Base-by-base conservation (phyloP, 2,888 invertebrate genomes). In the Drosophila phalerata region DNA sequence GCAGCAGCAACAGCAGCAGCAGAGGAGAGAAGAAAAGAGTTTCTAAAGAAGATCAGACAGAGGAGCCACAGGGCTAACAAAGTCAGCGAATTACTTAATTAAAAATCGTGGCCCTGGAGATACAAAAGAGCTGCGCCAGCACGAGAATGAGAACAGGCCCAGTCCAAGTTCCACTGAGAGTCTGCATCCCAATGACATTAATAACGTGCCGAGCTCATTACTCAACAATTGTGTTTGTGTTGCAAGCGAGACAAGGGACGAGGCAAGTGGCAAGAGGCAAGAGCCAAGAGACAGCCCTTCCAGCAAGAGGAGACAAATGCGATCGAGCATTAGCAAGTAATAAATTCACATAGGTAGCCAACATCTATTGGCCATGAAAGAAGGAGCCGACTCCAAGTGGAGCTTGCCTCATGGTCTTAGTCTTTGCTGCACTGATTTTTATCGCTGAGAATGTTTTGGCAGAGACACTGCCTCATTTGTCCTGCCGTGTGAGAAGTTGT, bases 81-180 rank as follows among this genome's bases (percentile, higher is more conserved):
- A 83, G 81, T 81, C 87, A 81, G 80, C 83, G 83, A 90, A 91
- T 91, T 91, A 89, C 91, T 91, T 91, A 91, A 91, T 91, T 91
- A 91, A 91, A 91, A 90, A 88, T 79, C 85, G 82, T 91, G 90
- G 90, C 88, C 86, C 85, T 75, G 48, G 48, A 73, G 69, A 70
- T 63, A 79, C 73, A 69, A 64, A 72, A 75, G 70, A 56, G 51
- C 51, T 42, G 61, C 55, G 53, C 40, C 57, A 62, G 47, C 47
- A 72, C 48, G 60, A 58, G 57, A 55, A 69, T 48, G 53, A 63
- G 62, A 58, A 73, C 40, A 28, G 38, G 48, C 13, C 32, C 52
- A 42, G 13, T 52, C 69, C 72, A 81, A 67, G 22, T 51, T 19
- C 52, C 43, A 43, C 19, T 19, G 19, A 22, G 25, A 37, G 52